Evolutionary conservation across 2,888 invertebrate genomes (phyloP), one percentile per base, ranked within the genome.

Genomic region (Vesta saturnalis): DNA sequence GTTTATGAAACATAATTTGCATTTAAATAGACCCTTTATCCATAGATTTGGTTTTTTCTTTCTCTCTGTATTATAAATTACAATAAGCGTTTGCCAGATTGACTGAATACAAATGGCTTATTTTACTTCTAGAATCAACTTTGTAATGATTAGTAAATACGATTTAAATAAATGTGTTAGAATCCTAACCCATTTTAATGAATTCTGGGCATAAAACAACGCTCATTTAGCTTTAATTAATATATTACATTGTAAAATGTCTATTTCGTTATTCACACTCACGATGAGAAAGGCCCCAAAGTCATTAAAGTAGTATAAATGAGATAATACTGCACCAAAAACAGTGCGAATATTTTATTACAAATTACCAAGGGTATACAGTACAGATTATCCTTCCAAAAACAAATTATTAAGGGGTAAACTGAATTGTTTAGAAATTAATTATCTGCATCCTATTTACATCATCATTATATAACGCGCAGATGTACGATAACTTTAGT

Each of bases 361-460:
- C 8, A 10, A 49, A 49, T 49, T 49, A 15, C 14, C 18, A 10
- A 49, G 47, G 18, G 43, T 43, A 23, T 23, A 14, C 43, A 8
- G 14, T 14, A 43, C 8, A 49, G 18, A 49, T 49, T 49, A 16
- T 49, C 47, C 47, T 18, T 10, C 8, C 18, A 49, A 49, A 49
- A 49, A 8, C 16, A 6, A 30, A 30, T 30, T 30, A 30, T 30
- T 30, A 6, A 12, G 18, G 47, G 16, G 1, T 3, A 18, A 49
- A 49, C 8, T 18, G 47, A 15, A 49, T 49, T 49, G 47, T 49
- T 49, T 49, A 49, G 47, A 49, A 49, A 49, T 49, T 49, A 49
- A 49, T 49, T 49, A 49, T 18, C 47, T 49, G 43, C 14, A 49
- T 49, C 47, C 47, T 1, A 49, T 18, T 49, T 49, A 15, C 47